Conservation (phyloP, 2,113 vertebrate species). For the Cricetomys ansorgei region DNA sequence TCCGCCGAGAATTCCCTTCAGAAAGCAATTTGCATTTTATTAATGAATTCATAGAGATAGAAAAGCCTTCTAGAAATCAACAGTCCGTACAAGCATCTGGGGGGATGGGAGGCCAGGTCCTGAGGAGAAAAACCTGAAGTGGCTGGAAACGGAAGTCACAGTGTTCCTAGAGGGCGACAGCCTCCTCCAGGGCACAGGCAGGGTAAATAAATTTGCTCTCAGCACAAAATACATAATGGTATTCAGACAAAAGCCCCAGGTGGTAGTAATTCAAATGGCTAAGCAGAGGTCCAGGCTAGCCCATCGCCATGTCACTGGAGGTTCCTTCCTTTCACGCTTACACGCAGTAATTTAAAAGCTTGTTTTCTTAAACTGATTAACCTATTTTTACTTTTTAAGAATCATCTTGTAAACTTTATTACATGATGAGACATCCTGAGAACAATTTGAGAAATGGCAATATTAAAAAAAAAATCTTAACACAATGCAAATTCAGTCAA, state of each 20-base stretch:
- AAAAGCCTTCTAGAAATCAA: conserved; percentile 32
- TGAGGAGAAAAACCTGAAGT: not conserved
- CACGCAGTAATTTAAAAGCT: not conserved
- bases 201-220: not conserved
- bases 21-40: conserved; percentile 67
- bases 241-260: not conserved
- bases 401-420: conserved; percentile 33
- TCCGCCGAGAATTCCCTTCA: conserved; percentile 47
- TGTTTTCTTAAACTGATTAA: not conserved
- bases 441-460: not conserved
- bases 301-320: no score
- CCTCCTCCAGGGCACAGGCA: not conserved
- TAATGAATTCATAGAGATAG: conserved; percentile 56
- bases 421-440: not conserved
- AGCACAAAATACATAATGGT: not conserved
- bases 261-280: not conserved
- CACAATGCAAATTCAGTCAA: not conserved
- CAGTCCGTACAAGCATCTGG: not conserved
- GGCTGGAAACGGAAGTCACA: not conserved
- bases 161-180: not conserved
- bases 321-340: not conserved
- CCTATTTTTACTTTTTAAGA: not conserved
- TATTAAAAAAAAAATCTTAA: not conserved
- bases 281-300: not conserved
- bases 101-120: not conserved